Evolutionary conservation across 2,113 vertebrate genomes (phyloP), one percentile per base, ranked within the genome.

Genomic region (Petaurus breviceps): DNA sequence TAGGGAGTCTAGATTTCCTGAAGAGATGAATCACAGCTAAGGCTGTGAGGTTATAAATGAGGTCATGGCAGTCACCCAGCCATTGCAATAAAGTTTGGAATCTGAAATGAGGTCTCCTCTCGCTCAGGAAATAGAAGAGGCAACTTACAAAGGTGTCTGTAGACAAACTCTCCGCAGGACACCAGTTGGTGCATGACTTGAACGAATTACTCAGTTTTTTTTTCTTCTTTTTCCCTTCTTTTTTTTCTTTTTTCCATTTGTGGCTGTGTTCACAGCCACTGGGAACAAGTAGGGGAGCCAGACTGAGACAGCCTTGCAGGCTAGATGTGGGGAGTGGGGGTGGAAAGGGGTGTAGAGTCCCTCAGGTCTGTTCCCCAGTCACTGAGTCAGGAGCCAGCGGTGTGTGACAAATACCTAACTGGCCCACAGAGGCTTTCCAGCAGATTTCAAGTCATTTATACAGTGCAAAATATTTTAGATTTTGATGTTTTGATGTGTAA

Each of bases 161-260:
- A 98, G 98, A 97, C 99, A 98, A 98, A 97, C 96, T 98, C 98
- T 98, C 98, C 96, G 96, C 89, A 3, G 97, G 98, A 98, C 97
- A 96, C 95, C 96, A 96, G 97, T 91, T 97, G 93, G 90, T 16
- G n/a, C 95, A 47, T 37, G 96, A 89, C 96, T 98, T 68, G 92
- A 97, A 96, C 97, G 93, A 98, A 97, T 98, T 92, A 95, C 94
- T 98, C 96, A 92, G 96, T 98, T 98, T 98, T 47, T 10, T 92
- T 96, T 94, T 97, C 97, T 89, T 46, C 2, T 37, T 90, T n/a
- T n/a, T n/a, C 19, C 19, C 16, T 16, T 23, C 19, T 43, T 84
- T 84, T 77, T 84, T 84, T 77, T 16, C 61, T n/a, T n/a, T 84
- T 84, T 84, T 77, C 52, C 61, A 84, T 84, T 84, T 84, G 68